Evolutionary conservation across 2,113 vertebrate species (phyloP).

Genomic region (Eclectus roratus): DNA sequence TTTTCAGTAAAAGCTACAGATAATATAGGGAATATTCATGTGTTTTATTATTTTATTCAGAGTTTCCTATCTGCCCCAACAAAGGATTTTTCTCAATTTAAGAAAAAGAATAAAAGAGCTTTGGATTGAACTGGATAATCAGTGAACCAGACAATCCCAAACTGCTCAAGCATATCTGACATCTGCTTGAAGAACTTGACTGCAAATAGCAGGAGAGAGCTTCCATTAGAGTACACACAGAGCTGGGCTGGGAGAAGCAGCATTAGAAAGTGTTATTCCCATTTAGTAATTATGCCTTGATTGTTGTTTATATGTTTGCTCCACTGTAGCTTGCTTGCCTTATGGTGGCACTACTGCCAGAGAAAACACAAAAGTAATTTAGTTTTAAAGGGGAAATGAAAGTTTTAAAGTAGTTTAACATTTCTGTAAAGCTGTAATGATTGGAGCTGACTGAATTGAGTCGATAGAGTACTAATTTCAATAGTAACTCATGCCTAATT

Average conservation of each 20-base stretch:
- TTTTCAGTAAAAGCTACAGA: constrained; percentile 13
- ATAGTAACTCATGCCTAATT: constrained; percentile 77
- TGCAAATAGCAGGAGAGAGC: constrained; percentile 30
- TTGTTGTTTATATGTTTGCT: constrained; percentile 75
- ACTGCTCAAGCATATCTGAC: constrained; percentile 13
- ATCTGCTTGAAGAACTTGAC: constrained; percentile 18
- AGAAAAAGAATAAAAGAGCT: constrained; percentile 22
- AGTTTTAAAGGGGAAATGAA: constrained; percentile 79
- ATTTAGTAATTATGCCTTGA: constrained; percentile 76
- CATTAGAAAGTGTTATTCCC: constrained; percentile 58
- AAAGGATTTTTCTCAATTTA: constrained; percentile 47
- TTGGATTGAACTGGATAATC: constrained; percentile 51
- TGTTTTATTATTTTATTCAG: not conserved
- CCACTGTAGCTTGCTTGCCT: constrained; percentile 73
- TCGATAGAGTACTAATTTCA: constrained; percentile 72
- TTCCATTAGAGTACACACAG: constrained; percentile 21
- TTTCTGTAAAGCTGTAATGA: constrained; percentile 74
- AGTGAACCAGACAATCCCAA: constrained; percentile 48
- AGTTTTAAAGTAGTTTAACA: constrained; percentile 80
- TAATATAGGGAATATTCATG: not conserved
- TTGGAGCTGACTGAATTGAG: constrained; percentile 66
- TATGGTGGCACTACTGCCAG: constrained; percentile 67
- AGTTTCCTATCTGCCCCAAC: not conserved
- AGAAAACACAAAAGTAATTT: constrained; percentile 77
- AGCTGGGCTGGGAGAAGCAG: constrained; percentile 19